phyloP scores from a whole-genome alignment of 2,888 invertebrate species.

The Epirrhoe alternata region DNA sequence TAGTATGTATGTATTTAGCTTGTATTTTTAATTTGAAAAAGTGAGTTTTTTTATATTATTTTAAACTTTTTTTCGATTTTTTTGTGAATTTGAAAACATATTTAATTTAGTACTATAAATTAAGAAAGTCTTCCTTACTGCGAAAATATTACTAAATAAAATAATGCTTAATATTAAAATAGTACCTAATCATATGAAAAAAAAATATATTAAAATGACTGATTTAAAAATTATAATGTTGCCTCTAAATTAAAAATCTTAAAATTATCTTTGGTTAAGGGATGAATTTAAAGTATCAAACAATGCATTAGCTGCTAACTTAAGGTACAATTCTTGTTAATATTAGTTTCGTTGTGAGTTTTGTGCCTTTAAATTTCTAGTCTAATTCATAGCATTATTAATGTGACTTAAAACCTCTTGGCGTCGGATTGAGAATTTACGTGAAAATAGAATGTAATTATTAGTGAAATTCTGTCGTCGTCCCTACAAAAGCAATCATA shows the following conservation, averaged over 20 bases:
- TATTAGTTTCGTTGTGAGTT: constrained; percentile 57
- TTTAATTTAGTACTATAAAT: neutral
- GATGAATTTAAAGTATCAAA: neutral
- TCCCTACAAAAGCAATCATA: constrained; percentile 8
- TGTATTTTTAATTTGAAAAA: constrained; percentile 21
- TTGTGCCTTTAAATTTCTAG: constrained; percentile 72
- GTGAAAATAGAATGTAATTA: constrained; percentile 12
- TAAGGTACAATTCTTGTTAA: constrained; percentile 18
- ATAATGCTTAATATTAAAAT: neutral
- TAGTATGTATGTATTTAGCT: constrained; percentile 58
- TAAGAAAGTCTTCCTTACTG: neutral
- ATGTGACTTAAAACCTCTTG: constrained; percentile 65
- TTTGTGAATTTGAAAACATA: neutral
- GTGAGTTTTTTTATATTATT: neutral
- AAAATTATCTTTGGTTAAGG: neutral
- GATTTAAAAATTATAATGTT: neutral
- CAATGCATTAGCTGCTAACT: neutral
- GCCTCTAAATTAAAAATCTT: neutral
- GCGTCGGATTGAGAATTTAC: constrained; percentile 48
- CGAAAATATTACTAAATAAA: neutral
- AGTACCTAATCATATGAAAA: neutral
- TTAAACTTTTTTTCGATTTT: neutral
- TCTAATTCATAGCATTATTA: constrained; percentile 55
- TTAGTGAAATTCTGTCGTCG: constrained; percentile 3
- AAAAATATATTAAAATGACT: neutral